A percentile compares a stretch with the other conserved stretches of the same genome.
phyloP scores from a whole-genome alignment of 2,113 vertebrate genomes.

The Pedionomus torquatus region DNA sequence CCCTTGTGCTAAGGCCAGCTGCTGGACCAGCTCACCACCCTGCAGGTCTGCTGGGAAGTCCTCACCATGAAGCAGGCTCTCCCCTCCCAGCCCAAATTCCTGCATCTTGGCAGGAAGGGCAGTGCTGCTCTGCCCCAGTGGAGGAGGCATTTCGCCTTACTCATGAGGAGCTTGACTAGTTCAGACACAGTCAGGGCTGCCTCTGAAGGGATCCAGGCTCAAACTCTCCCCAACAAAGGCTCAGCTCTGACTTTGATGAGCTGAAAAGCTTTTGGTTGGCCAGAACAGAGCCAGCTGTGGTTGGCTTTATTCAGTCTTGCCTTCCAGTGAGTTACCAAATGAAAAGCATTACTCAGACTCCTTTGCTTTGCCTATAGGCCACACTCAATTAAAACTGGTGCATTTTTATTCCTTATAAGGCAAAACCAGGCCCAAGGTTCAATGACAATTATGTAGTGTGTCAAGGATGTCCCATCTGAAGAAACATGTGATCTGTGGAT shows the following conservation, averaged over 20 bases:
- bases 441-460: conserved; percentile 30
- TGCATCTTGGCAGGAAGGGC: accelerated
- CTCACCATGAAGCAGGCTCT: not conserved
- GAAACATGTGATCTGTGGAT: not conserved
- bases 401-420: conserved; percentile 31
- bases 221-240: not conserved
- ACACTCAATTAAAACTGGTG: not conserved
- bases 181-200: accelerated
- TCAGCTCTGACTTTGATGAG: not conserved
- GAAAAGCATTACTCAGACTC: not conserved
- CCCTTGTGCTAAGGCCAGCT: too few species aligned
- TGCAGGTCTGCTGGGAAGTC: not conserved
- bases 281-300: not conserved
- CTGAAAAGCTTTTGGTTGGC: not conserved
- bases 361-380: conserved; percentile 33
- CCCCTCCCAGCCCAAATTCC: not conserved
- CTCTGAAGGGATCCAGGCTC: not conserved
- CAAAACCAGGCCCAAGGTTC: conserved; percentile 38
- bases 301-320: not conserved
- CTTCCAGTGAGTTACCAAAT: not conserved
- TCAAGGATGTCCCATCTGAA: conserved; percentile 44
- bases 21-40: accelerated
- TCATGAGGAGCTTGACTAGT: not conserved
- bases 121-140: accelerated
- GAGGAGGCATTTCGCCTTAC: not conserved